phyloP scores from a whole-genome alignment of 2,888 invertebrate genomes.

The Mythimna albipuncta region DNA sequence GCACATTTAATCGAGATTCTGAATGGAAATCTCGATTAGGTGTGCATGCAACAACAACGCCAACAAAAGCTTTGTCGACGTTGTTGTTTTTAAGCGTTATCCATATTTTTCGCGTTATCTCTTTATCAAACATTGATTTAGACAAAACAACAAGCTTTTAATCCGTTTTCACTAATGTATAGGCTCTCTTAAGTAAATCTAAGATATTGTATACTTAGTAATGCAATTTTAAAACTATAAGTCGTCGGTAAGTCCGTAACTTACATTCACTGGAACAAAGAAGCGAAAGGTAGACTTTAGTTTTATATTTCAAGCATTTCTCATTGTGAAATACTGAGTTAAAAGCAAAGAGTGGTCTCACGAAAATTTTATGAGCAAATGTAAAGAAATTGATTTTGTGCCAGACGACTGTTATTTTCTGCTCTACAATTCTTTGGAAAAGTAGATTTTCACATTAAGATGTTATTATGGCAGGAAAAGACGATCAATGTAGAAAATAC shows the following conservation, averaged over 20 bases:
- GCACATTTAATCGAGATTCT: too few relatives aligned
- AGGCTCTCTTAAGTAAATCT: conserved; percentile 26
- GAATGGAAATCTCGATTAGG: too few relatives aligned
- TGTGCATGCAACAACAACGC: too few relatives aligned
- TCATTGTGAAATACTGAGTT: conserved; percentile 45
- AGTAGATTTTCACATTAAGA: conserved; percentile 32
- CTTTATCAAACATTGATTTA: too few relatives aligned
- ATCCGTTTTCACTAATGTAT: too few relatives aligned
- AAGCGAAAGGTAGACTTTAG: conserved; percentile 25
- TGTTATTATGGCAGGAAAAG: background rate
- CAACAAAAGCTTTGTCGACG: too few relatives aligned
- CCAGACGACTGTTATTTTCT: conserved; percentile 33
- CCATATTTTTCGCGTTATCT: too few relatives aligned
- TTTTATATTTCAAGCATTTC: conserved; percentile 40
- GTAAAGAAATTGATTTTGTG: conserved; percentile 45
- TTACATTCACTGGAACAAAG: conserved; percentile 35
- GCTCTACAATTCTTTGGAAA: background rate
- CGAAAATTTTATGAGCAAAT: conserved; percentile 35
- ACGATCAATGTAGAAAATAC: too few relatives aligned
- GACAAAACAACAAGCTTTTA: too few relatives aligned
- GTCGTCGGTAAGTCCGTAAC: conserved; percentile 8
- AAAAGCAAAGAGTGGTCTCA: conserved; percentile 40
- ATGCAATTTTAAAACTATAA: conserved; percentile 30
- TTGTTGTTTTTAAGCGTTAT: too few relatives aligned
- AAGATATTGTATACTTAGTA: conserved; percentile 37